Conservation (phyloP, 2,888 invertebrate species). For the Lepas anatifera region DNA sequence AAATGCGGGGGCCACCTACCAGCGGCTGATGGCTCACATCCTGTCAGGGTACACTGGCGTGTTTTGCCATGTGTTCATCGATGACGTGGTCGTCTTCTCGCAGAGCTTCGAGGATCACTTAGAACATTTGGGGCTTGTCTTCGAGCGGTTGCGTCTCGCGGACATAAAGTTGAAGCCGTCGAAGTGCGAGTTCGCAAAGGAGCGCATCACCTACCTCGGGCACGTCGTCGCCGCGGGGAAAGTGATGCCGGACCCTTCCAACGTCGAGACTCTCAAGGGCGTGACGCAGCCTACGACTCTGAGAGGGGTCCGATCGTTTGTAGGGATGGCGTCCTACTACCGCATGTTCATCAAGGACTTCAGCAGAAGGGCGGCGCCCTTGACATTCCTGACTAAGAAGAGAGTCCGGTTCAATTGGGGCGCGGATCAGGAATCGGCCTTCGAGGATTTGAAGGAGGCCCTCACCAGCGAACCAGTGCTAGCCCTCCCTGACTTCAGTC, state of each 20-base stretch:
- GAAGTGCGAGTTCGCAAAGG: background rate
- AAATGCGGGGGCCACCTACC: too few relatives aligned
- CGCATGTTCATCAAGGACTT: background rate
- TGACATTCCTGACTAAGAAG: background rate
- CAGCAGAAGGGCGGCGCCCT: background rate
- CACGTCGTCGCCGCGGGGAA: background rate
- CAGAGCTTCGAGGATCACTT: background rate
- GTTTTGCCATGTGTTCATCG: background rate
- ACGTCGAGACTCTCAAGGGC: background rate
- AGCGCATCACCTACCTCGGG: background rate
- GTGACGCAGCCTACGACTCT: background rate
- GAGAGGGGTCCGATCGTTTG: background rate
- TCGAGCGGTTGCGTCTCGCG: background rate
- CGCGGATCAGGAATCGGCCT: background rate
- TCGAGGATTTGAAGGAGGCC: background rate
- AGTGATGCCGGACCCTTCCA: background rate
- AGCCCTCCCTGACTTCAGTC: background rate
- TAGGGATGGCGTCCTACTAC: background rate
- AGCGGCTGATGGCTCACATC: too few relatives aligned
- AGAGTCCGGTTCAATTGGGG: background rate
- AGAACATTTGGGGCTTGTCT: background rate
- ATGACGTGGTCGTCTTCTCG: background rate
- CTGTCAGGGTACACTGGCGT: background rate
- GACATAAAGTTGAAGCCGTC: too few relatives aligned
- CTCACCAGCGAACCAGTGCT: background rate